phyloP scores from a whole-genome alignment of 1,140 invertebrate genomes.

The Brachionus asplanchnoidis region DNA sequence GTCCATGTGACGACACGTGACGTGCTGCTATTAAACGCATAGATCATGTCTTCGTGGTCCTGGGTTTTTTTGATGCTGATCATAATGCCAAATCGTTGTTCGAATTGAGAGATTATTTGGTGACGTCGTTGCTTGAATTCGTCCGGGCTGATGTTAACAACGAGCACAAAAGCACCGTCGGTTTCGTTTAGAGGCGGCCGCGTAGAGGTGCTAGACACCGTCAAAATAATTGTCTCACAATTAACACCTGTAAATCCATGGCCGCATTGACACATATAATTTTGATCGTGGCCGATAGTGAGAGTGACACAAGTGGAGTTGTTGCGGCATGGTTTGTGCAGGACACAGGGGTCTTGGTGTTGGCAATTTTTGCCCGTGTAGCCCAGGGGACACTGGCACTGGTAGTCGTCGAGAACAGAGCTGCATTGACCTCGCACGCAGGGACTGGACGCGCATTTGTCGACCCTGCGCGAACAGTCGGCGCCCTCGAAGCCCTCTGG shows the following conservation, averaged over 20 bases:
- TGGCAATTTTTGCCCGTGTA: conserved; percentile 67
- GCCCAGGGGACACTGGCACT: conserved; percentile 82
- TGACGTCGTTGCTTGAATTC: background rate
- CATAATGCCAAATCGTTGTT: conserved; percentile 13
- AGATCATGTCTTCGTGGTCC: background rate
- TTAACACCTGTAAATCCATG: background rate
- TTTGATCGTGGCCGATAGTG: background rate
- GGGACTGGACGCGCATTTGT: conserved; percentile 5
- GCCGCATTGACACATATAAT: background rate
- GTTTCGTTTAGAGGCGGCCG: background rate
- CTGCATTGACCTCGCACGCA: background rate
- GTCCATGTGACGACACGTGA: conserved; percentile 8
- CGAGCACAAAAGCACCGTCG: conserved; percentile 11
- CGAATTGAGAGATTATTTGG: conserved; percentile 21
- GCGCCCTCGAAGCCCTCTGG: conserved; percentile 36
- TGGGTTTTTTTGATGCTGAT: background rate
- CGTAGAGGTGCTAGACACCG: background rate
- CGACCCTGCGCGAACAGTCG: conserved; percentile 34
- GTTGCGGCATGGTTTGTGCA: background rate
- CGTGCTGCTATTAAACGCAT: background rate
- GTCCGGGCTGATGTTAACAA: background rate
- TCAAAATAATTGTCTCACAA: background rate
- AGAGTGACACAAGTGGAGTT: conserved; percentile 25
- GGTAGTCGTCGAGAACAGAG: conserved; percentile 60
- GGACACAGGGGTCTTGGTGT: background rate